A percentile compares a stretch with the other conserved stretches of the same genome.
Conservation (phyloP, 2,888 invertebrate genomes). For the Phasia obesa region DNA sequence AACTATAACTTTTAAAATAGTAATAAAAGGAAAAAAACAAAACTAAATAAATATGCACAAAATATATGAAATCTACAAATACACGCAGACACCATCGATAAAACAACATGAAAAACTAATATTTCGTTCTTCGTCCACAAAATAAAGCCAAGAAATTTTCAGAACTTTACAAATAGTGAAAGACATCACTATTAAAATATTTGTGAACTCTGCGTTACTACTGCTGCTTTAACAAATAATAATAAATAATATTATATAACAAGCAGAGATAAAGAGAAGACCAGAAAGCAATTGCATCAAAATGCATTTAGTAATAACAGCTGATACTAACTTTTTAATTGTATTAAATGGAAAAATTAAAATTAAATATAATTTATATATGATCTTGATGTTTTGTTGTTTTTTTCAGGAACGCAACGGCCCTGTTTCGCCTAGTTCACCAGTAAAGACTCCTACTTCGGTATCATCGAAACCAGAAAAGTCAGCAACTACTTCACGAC, state of each 20-base stretch:
- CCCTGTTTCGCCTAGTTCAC: constrained; percentile 86
- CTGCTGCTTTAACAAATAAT: constrained; percentile 27
- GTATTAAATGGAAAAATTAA: constrained; percentile 69
- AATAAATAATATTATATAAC: constrained; percentile 27
- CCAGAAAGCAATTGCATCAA: constrained; percentile 14
- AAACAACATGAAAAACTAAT: constrained; percentile 77
- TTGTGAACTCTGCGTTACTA: constrained; percentile 13
- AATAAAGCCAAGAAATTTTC: constrained; percentile 58
- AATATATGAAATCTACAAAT: constrained; percentile 44
- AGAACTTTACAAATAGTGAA: constrained; percentile 64
- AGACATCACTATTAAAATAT: constrained; percentile 46
- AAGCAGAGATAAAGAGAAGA: constrained; percentile 14
- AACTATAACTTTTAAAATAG: constrained; percentile 45
- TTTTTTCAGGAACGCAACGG: constrained; percentile 85
- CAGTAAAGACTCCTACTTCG: constrained; percentile 86
- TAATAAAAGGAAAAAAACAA: constrained; percentile 26
- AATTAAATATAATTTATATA: neutral
- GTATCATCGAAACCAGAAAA: constrained; percentile 81
- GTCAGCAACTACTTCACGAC: constrained; percentile 80
- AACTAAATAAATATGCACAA: constrained; percentile 40
- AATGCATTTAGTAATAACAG: constrained; percentile 79
- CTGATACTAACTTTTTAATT: constrained; percentile 76
- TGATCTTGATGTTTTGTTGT: neutral
- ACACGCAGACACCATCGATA: constrained; percentile 77
- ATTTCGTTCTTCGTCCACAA: constrained; percentile 55